phyloP scores from a whole-genome alignment of 2,113 vertebrate species.

The Marcusenius ussheri region DNA sequence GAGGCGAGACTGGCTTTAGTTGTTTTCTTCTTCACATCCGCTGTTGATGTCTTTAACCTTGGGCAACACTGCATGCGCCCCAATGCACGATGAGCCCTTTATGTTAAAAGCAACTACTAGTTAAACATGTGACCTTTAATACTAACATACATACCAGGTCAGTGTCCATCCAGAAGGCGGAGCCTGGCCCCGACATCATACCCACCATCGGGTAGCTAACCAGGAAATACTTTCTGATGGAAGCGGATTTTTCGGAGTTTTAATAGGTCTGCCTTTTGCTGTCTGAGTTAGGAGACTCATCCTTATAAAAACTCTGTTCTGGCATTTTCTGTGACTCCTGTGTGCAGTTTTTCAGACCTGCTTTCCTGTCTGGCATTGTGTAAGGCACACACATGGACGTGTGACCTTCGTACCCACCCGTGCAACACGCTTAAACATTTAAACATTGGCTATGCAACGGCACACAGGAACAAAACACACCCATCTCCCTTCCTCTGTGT shows the following conservation, averaged over 20 bases:
- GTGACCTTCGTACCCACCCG: slow-evolving; percentile 7
- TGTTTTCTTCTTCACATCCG: neutral
- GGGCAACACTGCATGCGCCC: neutral
- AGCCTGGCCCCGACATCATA: neutral
- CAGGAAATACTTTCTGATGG: neutral
- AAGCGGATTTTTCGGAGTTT: neutral
- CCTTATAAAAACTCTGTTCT: neutral
- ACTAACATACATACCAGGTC: neutral
- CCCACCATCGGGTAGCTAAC: neutral
- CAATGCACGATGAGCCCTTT: neutral
- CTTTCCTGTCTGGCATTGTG: neutral
- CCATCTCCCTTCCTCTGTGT: slow-evolving; percentile 10
- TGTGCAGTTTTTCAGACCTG: neutral
- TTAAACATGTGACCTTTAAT: neutral
- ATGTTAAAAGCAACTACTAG: neutral
- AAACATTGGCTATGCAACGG: neutral
- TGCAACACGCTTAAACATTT: neutral
- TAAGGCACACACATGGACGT: neutral
- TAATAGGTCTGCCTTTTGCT: neutral
- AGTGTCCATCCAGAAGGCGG: neutral
- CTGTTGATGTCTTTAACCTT: neutral
- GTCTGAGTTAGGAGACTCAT: neutral
- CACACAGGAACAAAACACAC: slow-evolving; percentile 3
- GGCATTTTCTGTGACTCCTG: neutral
- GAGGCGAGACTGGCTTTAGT: neutral